A percentile compares a stretch with the other conserved stretches of the same genome.
Evolutionary conservation across 2,888 invertebrate species (phyloP).

Genomic region (Athrips mouffetella): DNA sequence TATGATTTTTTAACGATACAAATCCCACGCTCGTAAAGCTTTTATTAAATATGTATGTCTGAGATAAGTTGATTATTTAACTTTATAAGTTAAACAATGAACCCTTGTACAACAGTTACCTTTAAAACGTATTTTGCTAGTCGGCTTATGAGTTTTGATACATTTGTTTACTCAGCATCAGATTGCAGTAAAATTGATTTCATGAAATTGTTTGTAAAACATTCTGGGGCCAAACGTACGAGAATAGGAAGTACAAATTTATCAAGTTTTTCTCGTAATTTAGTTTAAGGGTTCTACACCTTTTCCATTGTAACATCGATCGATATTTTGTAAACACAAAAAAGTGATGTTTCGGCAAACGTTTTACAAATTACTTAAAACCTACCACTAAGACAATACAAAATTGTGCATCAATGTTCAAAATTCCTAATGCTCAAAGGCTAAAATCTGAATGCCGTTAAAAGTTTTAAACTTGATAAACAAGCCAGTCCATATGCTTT

Average conservation of each 20-base stretch:
- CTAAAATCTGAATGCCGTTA: neutral
- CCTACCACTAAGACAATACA: neutral
- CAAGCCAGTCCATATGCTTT: conserved; percentile 9
- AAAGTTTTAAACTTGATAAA: neutral
- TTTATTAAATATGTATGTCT: neutral
- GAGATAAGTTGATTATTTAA: neutral
- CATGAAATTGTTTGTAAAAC: conserved; percentile 43
- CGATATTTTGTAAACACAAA: conserved; percentile 18
- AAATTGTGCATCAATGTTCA: neutral
- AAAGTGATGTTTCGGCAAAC: neutral
- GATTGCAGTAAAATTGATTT: conserved; percentile 3
- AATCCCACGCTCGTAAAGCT: too few species aligned
- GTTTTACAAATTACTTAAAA: neutral
- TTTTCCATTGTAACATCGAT: conserved; percentile 37
- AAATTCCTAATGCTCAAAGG: neutral
- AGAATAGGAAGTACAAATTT: conserved; percentile 70
- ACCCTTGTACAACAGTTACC: conserved; percentile 10
- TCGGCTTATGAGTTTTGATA: conserved; percentile 6
- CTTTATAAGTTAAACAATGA: neutral
- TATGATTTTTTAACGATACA: too few species aligned
- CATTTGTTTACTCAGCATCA: neutral
- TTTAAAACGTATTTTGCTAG: conserved; percentile 12
- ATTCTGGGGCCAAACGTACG: conserved; percentile 71
- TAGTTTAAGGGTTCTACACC: conserved; percentile 54
- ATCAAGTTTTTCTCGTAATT: conserved; percentile 60